A percentile compares a stretch with the other conserved stretches of the same genome.
Conservation (phyloP, 1,140 invertebrate genomes). For the Cardiocondyla obscurior region DNA sequence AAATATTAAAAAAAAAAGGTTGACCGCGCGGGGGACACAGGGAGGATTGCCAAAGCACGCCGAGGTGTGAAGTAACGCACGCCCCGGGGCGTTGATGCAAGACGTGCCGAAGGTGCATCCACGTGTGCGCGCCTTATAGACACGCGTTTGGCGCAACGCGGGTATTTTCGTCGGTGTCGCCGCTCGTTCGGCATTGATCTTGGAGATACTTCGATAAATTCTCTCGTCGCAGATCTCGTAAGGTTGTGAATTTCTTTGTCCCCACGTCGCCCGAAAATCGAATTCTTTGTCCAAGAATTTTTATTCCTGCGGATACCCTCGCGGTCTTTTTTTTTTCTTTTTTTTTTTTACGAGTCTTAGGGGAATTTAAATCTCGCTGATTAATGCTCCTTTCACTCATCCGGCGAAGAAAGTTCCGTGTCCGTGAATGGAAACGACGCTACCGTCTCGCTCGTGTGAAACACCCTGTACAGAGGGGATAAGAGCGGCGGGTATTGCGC, state of each 20-base stretch:
- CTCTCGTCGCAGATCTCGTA: not conserved
- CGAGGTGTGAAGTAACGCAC: conserved; percentile 9
- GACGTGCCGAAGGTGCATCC: not conserved
- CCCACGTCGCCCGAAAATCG: no score
- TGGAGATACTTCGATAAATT: not conserved
- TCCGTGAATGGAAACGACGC: not conserved
- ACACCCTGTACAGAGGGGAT: conserved; percentile 34
- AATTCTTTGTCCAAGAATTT: no score
- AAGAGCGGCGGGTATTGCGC: conserved; percentile 45
- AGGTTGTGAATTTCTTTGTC: no score
- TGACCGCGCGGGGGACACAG: no score
- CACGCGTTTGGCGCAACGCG: conserved; percentile 38
- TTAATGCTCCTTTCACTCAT: not conserved
- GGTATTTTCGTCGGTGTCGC: conserved; percentile 15
- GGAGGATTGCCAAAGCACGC: not conserved
- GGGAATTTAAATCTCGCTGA: not conserved
- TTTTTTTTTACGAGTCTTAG: not conserved
- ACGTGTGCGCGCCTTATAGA: conserved; percentile 13
- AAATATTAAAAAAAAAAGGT: not conserved
- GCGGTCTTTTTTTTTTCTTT: no score
- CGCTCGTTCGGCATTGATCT: not conserved
- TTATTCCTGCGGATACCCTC: no score
- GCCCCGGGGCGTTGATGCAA: conserved; percentile 1
- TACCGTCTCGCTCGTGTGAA: not conserved
- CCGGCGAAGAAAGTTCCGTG: not conserved